A percentile compares a stretch with the other conserved stretches of the same genome.
phyloP scores from a whole-genome alignment of 1,140 invertebrate species.

The Aporrectodea caliginosa region DNA sequence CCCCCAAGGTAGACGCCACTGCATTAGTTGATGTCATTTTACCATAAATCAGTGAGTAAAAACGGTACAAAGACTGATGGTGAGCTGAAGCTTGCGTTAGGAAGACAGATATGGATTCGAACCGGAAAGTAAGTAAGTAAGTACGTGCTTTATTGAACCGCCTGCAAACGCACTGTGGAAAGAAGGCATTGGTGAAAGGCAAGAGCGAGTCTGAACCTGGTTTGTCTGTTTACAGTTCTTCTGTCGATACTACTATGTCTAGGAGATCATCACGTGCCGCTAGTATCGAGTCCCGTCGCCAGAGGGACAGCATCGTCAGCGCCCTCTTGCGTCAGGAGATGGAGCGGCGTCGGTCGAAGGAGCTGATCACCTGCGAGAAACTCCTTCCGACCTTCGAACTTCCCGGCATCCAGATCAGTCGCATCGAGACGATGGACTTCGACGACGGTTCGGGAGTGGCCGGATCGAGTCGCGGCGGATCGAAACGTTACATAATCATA shows the following conservation, averaged over 20 bases:
- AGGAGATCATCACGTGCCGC: neutral
- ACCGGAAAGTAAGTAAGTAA: no score
- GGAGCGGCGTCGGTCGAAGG: neutral
- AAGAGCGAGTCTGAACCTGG: no score
- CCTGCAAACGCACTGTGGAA: no score
- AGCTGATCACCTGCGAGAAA: neutral
- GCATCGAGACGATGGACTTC: slow-evolving; percentile 25
- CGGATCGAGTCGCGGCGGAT: neutral
- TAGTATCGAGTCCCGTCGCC: neutral
- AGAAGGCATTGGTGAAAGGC: no score
- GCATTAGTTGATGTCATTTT: no score
- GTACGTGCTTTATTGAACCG: no score
- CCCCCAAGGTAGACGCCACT: no score
- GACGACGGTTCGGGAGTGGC: neutral
- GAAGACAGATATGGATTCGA: no score
- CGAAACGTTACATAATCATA: slow-evolving; percentile 30
- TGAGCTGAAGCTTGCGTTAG: no score
- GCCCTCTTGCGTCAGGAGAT: slow-evolving; percentile 11
- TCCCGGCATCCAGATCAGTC: slow-evolving; percentile 32
- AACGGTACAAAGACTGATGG: no score
- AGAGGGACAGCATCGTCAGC: neutral
- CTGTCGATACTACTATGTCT: neutral
- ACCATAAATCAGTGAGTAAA: no score
- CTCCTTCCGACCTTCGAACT: slow-evolving; percentile 17
- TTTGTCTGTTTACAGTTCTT: no score